Conservation (phyloP, 1,140 invertebrate genomes). For the Acyrthosiphon pisum region DNA sequence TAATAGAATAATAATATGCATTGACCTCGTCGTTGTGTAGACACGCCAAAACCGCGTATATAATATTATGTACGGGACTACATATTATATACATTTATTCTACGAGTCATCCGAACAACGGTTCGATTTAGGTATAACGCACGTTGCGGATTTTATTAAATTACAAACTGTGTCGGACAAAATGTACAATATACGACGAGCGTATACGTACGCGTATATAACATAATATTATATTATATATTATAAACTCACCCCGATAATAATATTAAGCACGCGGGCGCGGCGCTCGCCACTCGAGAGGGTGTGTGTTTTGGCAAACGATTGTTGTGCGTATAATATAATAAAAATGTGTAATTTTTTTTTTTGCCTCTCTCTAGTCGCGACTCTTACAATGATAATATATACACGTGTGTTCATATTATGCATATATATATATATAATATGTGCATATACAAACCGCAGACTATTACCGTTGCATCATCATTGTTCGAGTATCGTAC, state of each 20-base stretch:
- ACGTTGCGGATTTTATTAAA: constrained; percentile 5
- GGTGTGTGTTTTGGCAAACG: constrained; percentile 50
- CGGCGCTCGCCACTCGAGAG: background rate
- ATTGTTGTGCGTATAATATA: constrained; percentile 32
- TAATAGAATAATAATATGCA: constrained; percentile 10
- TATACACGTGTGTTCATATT: background rate
- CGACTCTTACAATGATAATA: background rate
- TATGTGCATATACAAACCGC: background rate
- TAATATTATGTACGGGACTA: background rate
- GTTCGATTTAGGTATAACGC: background rate
- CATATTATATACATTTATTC: background rate
- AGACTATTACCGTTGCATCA: constrained; percentile 35
- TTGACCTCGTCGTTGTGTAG: background rate
- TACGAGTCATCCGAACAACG: background rate
- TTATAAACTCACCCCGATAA: background rate
- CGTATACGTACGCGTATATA: background rate
- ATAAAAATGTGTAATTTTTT: constrained; percentile 32
- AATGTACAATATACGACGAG: background rate
- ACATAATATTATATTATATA: background rate
- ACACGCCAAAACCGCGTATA: background rate
- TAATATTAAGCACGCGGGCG: constrained; percentile 3
- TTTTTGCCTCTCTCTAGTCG: background rate
- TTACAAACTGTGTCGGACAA: background rate
- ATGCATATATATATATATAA: background rate
- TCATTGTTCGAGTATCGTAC: background rate